Conservation (phyloP, 2,888 invertebrate species). For the Conistra vaccinii region DNA sequence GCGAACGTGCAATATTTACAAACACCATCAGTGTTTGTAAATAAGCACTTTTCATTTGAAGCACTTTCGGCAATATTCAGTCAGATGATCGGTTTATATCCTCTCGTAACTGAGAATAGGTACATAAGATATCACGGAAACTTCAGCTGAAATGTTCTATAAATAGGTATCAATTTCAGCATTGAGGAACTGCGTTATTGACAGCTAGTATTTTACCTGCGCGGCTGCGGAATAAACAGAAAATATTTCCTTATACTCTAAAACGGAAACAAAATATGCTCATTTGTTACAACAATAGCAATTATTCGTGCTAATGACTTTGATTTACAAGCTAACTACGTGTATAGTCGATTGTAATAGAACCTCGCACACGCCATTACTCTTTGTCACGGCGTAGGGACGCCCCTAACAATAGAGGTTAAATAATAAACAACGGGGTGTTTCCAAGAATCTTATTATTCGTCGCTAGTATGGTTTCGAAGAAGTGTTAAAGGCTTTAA, state of each 20-base stretch:
- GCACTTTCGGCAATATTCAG: slow-evolving; percentile 55
- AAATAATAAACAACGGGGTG: slow-evolving; percentile 72
- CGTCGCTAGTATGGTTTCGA: slow-evolving; percentile 50
- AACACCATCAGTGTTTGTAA: no score
- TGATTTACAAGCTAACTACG: slow-evolving; percentile 71
- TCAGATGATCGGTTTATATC: slow-evolving; percentile 57
- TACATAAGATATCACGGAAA: slow-evolving; percentile 50
- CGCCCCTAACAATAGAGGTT: slow-evolving; percentile 67
- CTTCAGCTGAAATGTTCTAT: slow-evolving; percentile 36
- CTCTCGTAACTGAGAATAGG: slow-evolving; percentile 33
- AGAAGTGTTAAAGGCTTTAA: slow-evolving; percentile 37
- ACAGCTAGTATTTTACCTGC: no score
- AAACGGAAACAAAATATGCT: slow-evolving; percentile 1
- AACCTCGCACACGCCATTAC: slow-evolving; percentile 62
- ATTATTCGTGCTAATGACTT: slow-evolving; percentile 64
- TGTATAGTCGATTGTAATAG: slow-evolving; percentile 67
- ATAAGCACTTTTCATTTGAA: no score
- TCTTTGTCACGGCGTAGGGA: slow-evolving; percentile 68
- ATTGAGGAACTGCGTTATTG: slow-evolving; percentile 12
- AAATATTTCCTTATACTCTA: not conserved
- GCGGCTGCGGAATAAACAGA: slow-evolving; percentile 3
- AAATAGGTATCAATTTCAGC: slow-evolving; percentile 19
- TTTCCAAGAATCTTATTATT: slow-evolving; percentile 64
- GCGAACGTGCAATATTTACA: slow-evolving; percentile 56
- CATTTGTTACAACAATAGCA: slow-evolving; percentile 36